Conservation (phyloP, 2,797 vertebrate species). For the Bucorvus abyssinicus region DNA sequence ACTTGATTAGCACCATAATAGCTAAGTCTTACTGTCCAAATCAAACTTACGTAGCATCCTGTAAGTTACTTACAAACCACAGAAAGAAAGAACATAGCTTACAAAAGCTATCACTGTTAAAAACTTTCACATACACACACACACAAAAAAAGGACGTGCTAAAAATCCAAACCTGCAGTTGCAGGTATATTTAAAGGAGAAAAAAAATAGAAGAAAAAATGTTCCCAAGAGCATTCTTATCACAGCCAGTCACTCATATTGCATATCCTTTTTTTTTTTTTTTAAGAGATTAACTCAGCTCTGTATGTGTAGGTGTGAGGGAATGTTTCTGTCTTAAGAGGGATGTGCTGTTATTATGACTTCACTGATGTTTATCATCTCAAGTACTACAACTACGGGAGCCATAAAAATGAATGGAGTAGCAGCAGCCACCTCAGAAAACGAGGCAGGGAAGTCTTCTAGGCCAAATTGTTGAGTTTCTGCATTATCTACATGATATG, state of each 20-base stretch:
- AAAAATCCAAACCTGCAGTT: background rate
- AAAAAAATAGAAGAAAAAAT: background rate
- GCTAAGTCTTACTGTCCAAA: background rate
- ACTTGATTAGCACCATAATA: background rate
- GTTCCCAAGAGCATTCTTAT: background rate
- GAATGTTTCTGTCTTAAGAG: background rate
- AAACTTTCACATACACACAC: background rate
- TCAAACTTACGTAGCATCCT: background rate
- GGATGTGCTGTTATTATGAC: background rate
- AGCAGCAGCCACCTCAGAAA: background rate
- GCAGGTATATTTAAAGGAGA: background rate
- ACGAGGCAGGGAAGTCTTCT: background rate
- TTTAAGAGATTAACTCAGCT: background rate
- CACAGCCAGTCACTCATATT: background rate
- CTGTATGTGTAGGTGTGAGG: background rate
- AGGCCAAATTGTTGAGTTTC: background rate
- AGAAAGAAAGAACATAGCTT: background rate
- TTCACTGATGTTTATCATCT: background rate
- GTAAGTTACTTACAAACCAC: background rate
- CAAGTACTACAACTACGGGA: background rate
- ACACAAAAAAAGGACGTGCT: too few relatives aligned
- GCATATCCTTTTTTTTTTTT: background rate
- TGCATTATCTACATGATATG: background rate
- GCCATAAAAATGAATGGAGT: background rate
- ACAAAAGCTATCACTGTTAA: background rate